Evolutionary conservation across 1,140 invertebrate genomes (phyloP).

Genomic region (Notospermus geniculatus): DNA sequence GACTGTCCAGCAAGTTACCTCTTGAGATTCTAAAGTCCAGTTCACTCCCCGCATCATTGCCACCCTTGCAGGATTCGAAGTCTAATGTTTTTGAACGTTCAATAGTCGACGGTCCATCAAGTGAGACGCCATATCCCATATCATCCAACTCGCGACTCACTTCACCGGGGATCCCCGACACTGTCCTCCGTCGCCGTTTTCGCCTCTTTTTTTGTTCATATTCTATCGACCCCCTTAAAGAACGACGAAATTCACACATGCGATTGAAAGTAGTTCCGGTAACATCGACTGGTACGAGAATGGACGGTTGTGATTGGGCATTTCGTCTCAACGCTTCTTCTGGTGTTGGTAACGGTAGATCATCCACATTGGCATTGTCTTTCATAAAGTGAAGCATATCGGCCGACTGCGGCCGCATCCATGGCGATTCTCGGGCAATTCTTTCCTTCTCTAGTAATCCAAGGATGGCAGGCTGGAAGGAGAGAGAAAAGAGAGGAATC

Average conservation of each 20-base stretch:
- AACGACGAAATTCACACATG: constrained; percentile 41
- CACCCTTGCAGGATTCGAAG: neutral
- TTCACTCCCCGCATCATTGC: neutral
- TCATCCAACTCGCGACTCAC: neutral
- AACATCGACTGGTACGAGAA: constrained; percentile 42
- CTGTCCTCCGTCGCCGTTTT: neutral
- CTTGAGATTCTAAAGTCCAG: constrained; percentile 6
- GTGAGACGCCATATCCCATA: neutral
- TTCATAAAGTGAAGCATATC: constrained; percentile 26
- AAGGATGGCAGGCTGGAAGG: no score
- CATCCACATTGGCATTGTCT: constrained; percentile 21
- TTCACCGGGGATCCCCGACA: neutral
- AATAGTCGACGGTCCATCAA: neutral
- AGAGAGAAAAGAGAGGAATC: no score
- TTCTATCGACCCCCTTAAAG: constrained; percentile 24
- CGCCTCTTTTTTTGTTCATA: constrained; percentile 13
- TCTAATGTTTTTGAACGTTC: constrained; percentile 4
- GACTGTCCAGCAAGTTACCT: neutral
- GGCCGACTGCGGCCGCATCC: constrained; percentile 1
- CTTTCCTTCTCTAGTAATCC: no score
- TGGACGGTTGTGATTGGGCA: constrained; percentile 34
- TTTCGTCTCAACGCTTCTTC: constrained; percentile 23
- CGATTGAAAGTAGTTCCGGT: constrained; percentile 41
- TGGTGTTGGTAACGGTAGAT: constrained; percentile 11
- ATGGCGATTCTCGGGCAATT: neutral